Percentiles rank a stretch among this genome's conserved stretches.
Conservation (phyloP, 2,797 vertebrate genomes). For the Gorsachius magnificus region DNA sequence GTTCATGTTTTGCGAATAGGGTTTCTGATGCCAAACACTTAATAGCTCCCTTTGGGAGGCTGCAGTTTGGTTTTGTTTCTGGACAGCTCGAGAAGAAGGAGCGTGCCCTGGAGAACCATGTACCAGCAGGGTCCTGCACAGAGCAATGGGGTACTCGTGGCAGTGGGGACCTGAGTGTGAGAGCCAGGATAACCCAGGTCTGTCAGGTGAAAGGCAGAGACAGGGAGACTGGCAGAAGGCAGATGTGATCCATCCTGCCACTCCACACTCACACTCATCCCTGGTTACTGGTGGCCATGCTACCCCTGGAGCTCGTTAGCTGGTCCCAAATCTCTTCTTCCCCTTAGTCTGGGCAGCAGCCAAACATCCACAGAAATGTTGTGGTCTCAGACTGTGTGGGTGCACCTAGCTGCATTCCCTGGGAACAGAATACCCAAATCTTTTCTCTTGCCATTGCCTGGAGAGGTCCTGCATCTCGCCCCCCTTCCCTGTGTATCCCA, state of each 20-base stretch:
- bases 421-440: not conserved
- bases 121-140: not conserved
- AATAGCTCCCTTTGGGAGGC: not conserved
- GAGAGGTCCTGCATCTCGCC: not conserved
- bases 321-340: not conserved
- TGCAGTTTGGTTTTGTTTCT: not conserved
- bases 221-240: not conserved
- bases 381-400: fast-evolving
- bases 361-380: not conserved
- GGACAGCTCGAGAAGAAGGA: not conserved
- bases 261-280: not conserved
- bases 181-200: not conserved
- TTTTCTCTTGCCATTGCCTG: not conserved
- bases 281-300: not conserved
- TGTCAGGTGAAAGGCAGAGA: not conserved
- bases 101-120: not conserved
- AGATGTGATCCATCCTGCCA: not conserved
- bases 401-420: not conserved
- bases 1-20: not conserved
- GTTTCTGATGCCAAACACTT: not conserved
- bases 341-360: not conserved
- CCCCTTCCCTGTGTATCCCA: not conserved
- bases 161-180: not conserved
- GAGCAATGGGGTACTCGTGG: fast-evolving
- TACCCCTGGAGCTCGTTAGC: not conserved